Conservation (phyloP, 1,140 invertebrate genomes). For the Pectinophora gossypiella region DNA sequence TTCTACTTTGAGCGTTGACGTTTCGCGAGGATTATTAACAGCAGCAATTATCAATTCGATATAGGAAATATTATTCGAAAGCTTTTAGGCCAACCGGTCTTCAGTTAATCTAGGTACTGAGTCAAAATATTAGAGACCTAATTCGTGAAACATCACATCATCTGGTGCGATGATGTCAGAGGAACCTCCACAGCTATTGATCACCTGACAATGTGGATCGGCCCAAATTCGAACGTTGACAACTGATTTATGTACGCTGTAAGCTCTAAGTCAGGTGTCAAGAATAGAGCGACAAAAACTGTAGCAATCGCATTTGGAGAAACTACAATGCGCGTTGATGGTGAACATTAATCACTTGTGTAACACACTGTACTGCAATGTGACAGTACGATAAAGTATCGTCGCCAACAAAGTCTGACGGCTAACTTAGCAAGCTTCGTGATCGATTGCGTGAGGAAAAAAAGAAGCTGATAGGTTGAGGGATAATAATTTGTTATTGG, state of each 20-base stretch:
- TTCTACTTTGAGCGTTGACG: conserved; percentile 43
- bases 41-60: not conserved
- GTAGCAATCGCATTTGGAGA: conserved; percentile 46
- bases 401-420: conserved; percentile 33
- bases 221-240: conserved; percentile 56
- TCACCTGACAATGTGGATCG: conserved; percentile 47
- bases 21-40: conserved; percentile 31
- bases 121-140: no score
- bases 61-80: not conserved
- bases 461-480: conserved; percentile 15
- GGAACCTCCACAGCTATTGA: conserved; percentile 37
- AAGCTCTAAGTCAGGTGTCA: conserved; percentile 56
- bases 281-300: conserved; percentile 47
- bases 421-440: conserved; percentile 17
- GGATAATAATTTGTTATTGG: conserved; percentile 32
- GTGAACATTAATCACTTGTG: conserved; percentile 32
- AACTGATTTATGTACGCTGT: conserved; percentile 74
- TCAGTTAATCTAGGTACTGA: no score
- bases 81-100: not conserved
- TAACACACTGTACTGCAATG: conserved; percentile 17
- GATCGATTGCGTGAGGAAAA: conserved; percentile 16
- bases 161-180: conserved; percentile 56
- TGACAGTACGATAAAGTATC: conserved; percentile 34
- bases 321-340: conserved; percentile 40
- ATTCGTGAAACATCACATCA: no score